Conservation (phyloP, 2,113 vertebrate species). For the Pelmatolapia mariae region DNA sequence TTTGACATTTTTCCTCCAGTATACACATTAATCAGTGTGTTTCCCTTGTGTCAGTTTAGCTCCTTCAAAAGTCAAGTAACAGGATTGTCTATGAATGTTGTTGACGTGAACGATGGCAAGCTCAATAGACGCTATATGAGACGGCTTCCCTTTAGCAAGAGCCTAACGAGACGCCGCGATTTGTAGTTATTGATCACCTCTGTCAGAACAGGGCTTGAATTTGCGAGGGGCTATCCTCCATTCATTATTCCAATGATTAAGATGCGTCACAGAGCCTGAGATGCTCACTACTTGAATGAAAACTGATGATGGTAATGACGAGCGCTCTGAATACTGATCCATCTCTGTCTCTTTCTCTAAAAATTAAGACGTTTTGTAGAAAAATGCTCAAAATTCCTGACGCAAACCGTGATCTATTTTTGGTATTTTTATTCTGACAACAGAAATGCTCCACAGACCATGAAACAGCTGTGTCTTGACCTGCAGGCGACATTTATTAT, state of each 20-base stretch:
- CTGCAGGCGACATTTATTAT: constrained; percentile 1
- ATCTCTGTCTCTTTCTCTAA: background rate
- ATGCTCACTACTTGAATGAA: constrained; percentile 10
- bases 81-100: background rate
- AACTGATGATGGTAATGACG: constrained; percentile 17
- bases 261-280: constrained; percentile 17
- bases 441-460: constrained; percentile 6
- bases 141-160: background rate
- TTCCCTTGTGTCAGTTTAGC: background rate
- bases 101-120: background rate
- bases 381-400: background rate
- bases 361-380: background rate
- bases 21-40: background rate
- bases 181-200: constrained; percentile 52
- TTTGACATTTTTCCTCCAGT: background rate
- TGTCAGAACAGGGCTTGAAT: constrained; percentile 42
- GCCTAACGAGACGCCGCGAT: constrained; percentile 21
- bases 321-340: background rate
- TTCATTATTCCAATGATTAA: constrained; percentile 47
- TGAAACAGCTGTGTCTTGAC: constrained; percentile 49
- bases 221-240: constrained; percentile 25
- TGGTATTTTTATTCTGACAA: constrained; percentile 17
- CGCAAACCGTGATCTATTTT: background rate
- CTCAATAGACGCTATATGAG: background rate
- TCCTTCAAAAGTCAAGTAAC: background rate